phyloP scores from a whole-genome alignment of 2,113 vertebrate genomes.

The Mohoua ochrocephala region DNA sequence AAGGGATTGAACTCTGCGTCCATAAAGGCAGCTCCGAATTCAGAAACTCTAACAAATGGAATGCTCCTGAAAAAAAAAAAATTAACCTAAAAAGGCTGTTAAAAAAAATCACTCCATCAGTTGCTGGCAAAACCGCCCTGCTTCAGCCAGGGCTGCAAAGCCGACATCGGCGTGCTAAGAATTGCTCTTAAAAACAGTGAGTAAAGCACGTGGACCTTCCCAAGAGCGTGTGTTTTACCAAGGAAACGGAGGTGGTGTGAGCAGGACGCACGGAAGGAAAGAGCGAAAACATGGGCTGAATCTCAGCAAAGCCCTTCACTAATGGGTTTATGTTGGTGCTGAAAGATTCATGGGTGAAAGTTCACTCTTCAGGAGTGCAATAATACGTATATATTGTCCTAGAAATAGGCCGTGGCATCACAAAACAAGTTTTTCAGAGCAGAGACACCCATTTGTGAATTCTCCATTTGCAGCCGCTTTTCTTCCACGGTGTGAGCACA shows the following conservation, averaged over 20 bases:
- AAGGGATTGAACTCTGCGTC: background rate
- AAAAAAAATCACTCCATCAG: background rate
- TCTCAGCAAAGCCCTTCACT: background rate
- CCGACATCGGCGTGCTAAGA: background rate
- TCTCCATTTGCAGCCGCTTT: background rate
- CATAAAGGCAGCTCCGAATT: background rate
- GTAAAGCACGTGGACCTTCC: background rate
- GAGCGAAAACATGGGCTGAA: background rate
- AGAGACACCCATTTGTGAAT: background rate
- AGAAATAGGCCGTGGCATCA: background rate
- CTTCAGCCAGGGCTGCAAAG: background rate
- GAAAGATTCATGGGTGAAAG: background rate
- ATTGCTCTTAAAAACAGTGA: background rate
- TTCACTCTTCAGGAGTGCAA: background rate
- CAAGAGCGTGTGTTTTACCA: background rate
- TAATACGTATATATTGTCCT: rapidly evolving
- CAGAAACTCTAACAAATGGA: background rate
- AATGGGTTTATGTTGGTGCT: background rate
- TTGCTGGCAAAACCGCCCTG: background rate
- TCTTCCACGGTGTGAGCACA: rapidly evolving
- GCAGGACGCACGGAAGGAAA: background rate
- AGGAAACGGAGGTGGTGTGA: background rate
- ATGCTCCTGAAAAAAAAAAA: background rate
- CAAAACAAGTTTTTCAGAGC: background rate
- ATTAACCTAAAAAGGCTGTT: background rate